Percentiles rank a stretch among this genome's conserved stretches.
Conservation (phyloP, 1,140 invertebrate species). For the Bombus cullumanus region DNA sequence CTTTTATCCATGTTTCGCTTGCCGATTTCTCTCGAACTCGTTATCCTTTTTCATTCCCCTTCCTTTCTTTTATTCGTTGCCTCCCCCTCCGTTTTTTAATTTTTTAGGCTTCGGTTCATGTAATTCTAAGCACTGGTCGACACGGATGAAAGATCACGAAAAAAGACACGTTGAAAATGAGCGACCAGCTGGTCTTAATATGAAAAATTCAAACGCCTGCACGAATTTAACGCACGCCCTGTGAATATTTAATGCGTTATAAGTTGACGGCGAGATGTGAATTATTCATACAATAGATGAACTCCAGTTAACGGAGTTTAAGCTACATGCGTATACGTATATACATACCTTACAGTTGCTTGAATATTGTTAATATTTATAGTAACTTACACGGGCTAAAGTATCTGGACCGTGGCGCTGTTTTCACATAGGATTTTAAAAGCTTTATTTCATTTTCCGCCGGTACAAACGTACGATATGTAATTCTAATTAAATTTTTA, state of each 20-base stretch:
- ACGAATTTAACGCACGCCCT: conserved; percentile 28
- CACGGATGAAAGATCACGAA: too few species aligned
- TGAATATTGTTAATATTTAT: conserved; percentile 42
- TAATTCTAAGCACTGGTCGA: background rate
- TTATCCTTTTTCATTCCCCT: background rate
- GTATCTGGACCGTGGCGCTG: background rate
- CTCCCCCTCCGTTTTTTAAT: background rate
- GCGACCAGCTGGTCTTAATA: background rate
- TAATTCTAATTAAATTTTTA: conserved; percentile 23
- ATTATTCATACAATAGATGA: conserved; percentile 49
- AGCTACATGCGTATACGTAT: conserved; percentile 24
- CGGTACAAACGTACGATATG: background rate
- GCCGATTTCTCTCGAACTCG: background rate
- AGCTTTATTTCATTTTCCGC: conserved; percentile 2
- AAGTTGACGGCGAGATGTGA: conserved; percentile 38
- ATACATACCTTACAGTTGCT: background rate
- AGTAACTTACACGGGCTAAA: background rate
- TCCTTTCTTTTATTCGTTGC: too few species aligned
- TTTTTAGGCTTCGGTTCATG: too few species aligned
- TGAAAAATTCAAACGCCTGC: conserved; percentile 39
- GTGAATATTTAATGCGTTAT: conserved; percentile 45
- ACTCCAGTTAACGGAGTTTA: conserved; percentile 38
- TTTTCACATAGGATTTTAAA: background rate
- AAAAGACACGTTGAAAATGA: background rate
- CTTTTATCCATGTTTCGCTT: too few species aligned